These are phyloP conservation scores for Andrena bicolor DNA, from an alignment of 2,888 invertebrate genomes.

Conservation along the genomic window DNA sequence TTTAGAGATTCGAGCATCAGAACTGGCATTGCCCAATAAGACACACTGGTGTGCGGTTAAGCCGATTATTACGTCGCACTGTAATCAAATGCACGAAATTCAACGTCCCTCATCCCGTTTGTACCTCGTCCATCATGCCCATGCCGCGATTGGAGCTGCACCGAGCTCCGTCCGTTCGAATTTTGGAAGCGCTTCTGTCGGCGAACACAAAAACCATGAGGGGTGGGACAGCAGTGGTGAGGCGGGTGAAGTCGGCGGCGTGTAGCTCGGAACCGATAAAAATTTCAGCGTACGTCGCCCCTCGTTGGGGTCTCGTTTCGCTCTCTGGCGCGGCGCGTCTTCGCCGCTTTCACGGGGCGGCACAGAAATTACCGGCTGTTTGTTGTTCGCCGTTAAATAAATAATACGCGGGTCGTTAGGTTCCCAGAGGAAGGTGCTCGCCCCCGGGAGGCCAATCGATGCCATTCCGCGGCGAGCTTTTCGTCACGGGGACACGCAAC, in stretches of 20 bases:
- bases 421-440: slow-evolving; percentile 49
- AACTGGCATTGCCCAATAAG: too few species aligned
- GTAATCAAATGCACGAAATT: not conserved
- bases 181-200: not conserved
- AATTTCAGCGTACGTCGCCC: slow-evolving; percentile 58
- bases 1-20: not conserved
- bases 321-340: slow-evolving; percentile 19
- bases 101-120: not conserved
- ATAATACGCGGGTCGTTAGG: slow-evolving; percentile 65
- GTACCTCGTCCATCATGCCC: slow-evolving; percentile 2
- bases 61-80: not conserved
- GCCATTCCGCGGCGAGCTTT: slow-evolving; percentile 47
- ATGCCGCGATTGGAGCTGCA: not conserved
- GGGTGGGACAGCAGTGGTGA: slow-evolving; percentile 18
- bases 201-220: not conserved
- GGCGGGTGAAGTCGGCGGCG: slow-evolving; percentile 19
- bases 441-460: slow-evolving; percentile 63
- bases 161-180: not conserved
- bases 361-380: slow-evolving; percentile 62
- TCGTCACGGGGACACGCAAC: slow-evolving; percentile 53
- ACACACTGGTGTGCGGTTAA: too few species aligned
- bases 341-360: slow-evolving; percentile 27
- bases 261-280: slow-evolving; percentile 49
- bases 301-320: slow-evolving; percentile 51
- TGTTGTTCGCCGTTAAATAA: slow-evolving; percentile 67